These are phyloP conservation scores for Crepidodera aurea DNA, from an alignment of 2,888 invertebrate species.

Conservation along the genomic window DNA sequence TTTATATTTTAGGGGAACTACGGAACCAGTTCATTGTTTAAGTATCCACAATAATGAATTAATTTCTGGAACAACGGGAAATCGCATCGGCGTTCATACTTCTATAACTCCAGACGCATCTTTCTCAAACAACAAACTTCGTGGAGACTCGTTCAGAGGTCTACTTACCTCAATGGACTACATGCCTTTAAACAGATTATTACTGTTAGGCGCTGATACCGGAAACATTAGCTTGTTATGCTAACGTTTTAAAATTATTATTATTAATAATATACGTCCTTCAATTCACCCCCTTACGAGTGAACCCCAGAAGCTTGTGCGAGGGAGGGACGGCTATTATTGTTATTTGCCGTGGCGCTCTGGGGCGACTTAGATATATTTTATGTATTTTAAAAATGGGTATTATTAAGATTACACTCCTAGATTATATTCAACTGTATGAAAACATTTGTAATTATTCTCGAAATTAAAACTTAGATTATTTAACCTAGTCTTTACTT, in stretches of 20 bases:
- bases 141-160: conserved; percentile 90
- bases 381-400: no score
- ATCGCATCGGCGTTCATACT: conserved; percentile 88
- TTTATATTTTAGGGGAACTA: conserved; percentile 77
- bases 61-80: conserved; percentile 91
- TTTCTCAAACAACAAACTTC: conserved; percentile 84
- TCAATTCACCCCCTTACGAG: no score
- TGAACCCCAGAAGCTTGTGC: no score
- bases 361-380: no score
- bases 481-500: no score
- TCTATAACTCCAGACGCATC: conserved; percentile 74
- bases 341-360: no score
- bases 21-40: conserved; percentile 92
- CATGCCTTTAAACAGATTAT: conserved; percentile 86
- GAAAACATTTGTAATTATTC: no score
- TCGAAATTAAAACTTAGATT: no score
- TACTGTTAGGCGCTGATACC: conserved; percentile 91
- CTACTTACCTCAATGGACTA: conserved; percentile 90
- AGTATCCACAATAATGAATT: conserved; percentile 81
- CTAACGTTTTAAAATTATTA: conserved; percentile 60
- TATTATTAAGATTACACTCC: no score
- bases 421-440: no score
- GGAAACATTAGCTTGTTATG: conserved; percentile 85
- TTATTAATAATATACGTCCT: no score
- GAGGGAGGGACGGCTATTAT: no score